A percentile compares a stretch with the other conserved stretches of the same genome.
These are phyloP conservation scores for Candidula unifasciata DNA, from an alignment of 2,888 invertebrate species.

Conservation along the genomic window DNA sequence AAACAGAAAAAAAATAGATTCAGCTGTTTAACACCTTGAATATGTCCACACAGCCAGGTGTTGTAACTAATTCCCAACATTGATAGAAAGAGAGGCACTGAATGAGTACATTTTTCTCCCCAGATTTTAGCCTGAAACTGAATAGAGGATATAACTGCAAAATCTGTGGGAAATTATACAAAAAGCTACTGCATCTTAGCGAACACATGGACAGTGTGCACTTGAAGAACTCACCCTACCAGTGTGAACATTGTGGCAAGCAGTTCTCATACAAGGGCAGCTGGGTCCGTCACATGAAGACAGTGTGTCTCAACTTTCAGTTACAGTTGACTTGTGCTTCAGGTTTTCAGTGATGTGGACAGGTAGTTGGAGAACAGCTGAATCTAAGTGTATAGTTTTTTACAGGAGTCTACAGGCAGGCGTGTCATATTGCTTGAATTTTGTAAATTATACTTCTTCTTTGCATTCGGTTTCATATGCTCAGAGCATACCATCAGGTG, in stretches of 20 bases:
- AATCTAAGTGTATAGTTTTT: too few species aligned
- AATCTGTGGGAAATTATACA: slow-evolving; percentile 44
- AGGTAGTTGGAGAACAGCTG: too few species aligned
- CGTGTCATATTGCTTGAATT: too few species aligned
- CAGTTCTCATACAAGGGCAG: slow-evolving; percentile 41
- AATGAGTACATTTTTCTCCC: slow-evolving; percentile 38
- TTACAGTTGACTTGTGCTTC: background rate
- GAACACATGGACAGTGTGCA: slow-evolving; percentile 48
- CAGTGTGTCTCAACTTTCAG: slow-evolving; percentile 31
- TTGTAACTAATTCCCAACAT: background rate
- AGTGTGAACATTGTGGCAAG: slow-evolving; percentile 34
- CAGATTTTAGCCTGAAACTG: slow-evolving; percentile 35
- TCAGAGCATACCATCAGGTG: too few species aligned
- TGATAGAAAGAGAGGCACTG: slow-evolving; percentile 5
- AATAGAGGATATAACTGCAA: slow-evolving; percentile 36
- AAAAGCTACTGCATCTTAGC: slow-evolving; percentile 40
- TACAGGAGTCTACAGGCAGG: too few species aligned
- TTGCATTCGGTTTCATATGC: too few species aligned
- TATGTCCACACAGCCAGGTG: background rate
- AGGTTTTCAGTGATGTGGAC: too few species aligned
- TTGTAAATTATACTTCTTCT: too few species aligned
- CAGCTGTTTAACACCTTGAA: background rate
- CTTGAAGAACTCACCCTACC: slow-evolving; percentile 23
- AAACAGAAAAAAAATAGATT: too few species aligned
- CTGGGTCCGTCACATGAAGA: slow-evolving; percentile 42